phyloP scores from a whole-genome alignment of 2,888 invertebrate genomes.

The Reticulitermes lucifugus region DNA sequence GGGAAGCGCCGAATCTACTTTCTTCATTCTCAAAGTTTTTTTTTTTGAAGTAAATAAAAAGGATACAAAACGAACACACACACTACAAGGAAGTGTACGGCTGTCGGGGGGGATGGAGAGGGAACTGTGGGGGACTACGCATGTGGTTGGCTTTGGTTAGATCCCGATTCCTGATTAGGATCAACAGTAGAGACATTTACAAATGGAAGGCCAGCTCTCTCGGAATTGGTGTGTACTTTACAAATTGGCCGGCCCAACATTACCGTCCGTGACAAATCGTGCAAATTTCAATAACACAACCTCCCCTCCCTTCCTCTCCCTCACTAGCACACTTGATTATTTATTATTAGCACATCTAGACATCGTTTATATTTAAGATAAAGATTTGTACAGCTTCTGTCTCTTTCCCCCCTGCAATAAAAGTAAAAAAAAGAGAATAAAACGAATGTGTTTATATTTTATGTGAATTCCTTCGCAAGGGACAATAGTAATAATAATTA shows the following conservation, averaged over 20 bases:
- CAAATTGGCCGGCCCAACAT: not conserved
- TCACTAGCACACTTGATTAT: not conserved
- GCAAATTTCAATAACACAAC: not conserved
- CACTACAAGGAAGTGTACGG: not conserved
- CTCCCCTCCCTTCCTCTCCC: not conserved
- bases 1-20: not conserved
- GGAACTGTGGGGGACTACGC: not conserved
- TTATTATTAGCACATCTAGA: not conserved
- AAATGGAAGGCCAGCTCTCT: constrained; percentile 5
- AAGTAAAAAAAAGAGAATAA: not conserved
- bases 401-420: not conserved
- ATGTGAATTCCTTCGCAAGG: constrained; percentile 2
- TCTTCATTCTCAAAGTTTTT: not conserved
- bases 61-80: not conserved
- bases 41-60: not conserved
- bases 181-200: not conserved
- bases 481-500: constrained; percentile 10
- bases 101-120: too few species aligned
- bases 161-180: not conserved
- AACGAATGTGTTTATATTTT: constrained; percentile 11
- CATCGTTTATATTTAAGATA: not conserved
- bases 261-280: not conserved
- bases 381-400: not conserved
- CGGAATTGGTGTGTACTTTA: constrained; percentile 1
- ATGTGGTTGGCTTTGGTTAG: constrained; percentile 4